Evolutionary conservation across 2,888 invertebrate genomes (phyloP).

Genomic region (Lymantria monacha): DNA sequence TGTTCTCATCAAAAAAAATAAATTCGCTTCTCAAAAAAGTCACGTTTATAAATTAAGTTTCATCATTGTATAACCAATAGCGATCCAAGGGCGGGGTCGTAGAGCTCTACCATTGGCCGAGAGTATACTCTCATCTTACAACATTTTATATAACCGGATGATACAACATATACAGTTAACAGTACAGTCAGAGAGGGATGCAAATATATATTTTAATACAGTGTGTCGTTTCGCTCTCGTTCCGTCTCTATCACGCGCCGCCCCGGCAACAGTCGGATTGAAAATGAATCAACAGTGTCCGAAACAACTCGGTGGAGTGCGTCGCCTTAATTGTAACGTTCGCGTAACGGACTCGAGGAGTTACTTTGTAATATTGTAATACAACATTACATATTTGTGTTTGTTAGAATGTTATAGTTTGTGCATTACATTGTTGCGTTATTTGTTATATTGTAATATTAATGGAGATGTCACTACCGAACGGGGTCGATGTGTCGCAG

Average conservation of each 20-base stretch:
- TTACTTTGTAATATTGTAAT: constrained; percentile 10
- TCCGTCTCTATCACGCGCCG: constrained; percentile 50
- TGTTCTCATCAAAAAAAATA: constrained; percentile 62
- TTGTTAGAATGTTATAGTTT: constrained; percentile 14
- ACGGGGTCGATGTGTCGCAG: constrained; percentile 93
- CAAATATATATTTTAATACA: constrained; percentile 60
- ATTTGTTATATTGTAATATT: constrained; percentile 26
- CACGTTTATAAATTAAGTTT: constrained; percentile 81
- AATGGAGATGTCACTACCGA: constrained; percentile 89
- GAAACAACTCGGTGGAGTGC: constrained; percentile 56
- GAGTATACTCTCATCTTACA: constrained; percentile 62
- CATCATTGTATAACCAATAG: constrained; percentile 67
- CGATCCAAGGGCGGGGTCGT: constrained; percentile 55
- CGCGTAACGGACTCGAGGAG: constrained; percentile 21
- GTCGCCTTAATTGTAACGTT: constrained; percentile 54
- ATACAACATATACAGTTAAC: constrained; percentile 82
- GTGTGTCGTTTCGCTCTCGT: constrained; percentile 70
- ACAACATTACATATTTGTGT: constrained; percentile 24
- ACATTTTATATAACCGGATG: constrained; percentile 81
- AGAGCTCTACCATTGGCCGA: constrained; percentile 53
- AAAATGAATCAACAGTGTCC: constrained; percentile 78
- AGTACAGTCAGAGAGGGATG: constrained; percentile 65
- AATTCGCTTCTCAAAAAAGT: constrained; percentile 73
- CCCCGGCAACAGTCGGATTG: constrained; percentile 64
- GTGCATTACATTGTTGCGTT: constrained; percentile 19